A percentile compares a stretch with the other conserved stretches of the same genome.
Evolutionary conservation across 2,888 invertebrate genomes (phyloP).

Genomic region (Tenthredo amoena): DNA sequence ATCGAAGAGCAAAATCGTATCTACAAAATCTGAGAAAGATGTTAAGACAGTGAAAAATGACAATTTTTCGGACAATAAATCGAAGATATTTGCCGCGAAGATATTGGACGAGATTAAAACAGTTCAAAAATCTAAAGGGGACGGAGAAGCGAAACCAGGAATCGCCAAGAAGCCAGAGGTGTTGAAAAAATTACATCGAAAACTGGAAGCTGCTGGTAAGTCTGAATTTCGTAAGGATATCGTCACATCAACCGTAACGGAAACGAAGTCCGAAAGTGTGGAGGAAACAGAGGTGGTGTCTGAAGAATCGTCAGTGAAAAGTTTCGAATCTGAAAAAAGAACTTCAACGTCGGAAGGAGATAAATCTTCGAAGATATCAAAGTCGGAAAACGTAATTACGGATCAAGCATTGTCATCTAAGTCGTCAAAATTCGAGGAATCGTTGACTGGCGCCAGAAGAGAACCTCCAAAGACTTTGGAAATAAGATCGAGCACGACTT

Average conservation of each 20-base stretch:
- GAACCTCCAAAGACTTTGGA: slow-evolving; percentile 71
- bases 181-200: slow-evolving; percentile 29
- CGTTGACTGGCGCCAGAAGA: slow-evolving; percentile 53
- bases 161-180: slow-evolving; percentile 40
- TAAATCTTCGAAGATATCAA: neutral
- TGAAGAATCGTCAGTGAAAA: slow-evolving; percentile 39
- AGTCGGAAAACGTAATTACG: neutral
- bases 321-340: slow-evolving; percentile 35
- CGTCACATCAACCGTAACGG: neutral
- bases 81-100: slow-evolving; percentile 42
- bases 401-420: neutral
- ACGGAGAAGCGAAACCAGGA: slow-evolving; percentile 19
- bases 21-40: neutral
- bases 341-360: slow-evolving; percentile 2
- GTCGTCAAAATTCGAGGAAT: slow-evolving; percentile 23
- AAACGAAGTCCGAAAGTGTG: slow-evolving; percentile 18
- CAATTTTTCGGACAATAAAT: slow-evolving; percentile 43
- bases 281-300: slow-evolving; percentile 16
- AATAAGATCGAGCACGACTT: slow-evolving; percentile 59
- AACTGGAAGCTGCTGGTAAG: neutral
- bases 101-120: slow-evolving; percentile 41
- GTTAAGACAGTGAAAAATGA: slow-evolving; percentile 1
- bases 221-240: neutral
- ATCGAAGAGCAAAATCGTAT: slow-evolving; percentile 41
- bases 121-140: slow-evolving; percentile 18